A percentile compares a stretch with the other conserved stretches of the same genome.
Evolutionary conservation across 2,888 invertebrate genomes (phyloP).

Genomic region (Altica lythri): DNA sequence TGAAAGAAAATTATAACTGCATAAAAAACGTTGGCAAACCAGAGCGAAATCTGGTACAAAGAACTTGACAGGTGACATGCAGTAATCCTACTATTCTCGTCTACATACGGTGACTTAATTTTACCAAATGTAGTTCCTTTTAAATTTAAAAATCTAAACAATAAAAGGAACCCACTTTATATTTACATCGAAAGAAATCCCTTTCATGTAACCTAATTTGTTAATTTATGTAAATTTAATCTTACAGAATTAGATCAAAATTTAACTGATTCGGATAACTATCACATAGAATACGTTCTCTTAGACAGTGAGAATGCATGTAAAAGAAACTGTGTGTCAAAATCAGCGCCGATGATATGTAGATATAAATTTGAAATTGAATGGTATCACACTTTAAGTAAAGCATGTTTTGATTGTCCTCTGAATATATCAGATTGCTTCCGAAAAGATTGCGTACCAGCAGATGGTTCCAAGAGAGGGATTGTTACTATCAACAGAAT

Average conservation of each 20-base stretch:
- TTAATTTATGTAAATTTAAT: too few species aligned
- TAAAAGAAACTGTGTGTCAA: conserved; percentile 66
- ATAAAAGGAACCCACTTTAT: too few species aligned
- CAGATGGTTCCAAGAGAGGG: conserved; percentile 78
- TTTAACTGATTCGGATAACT: conserved; percentile 19
- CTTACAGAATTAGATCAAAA: conserved; percentile 28
- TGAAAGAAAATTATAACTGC: too few species aligned
- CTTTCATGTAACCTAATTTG: too few species aligned
- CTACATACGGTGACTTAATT: too few species aligned
- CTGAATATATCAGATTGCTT: conserved; percentile 74
- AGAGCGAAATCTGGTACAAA: too few species aligned
- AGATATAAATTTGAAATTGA: conserved; percentile 77
- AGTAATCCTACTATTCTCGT: too few species aligned
- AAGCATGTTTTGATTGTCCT: conserved; percentile 87
- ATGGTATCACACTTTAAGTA: conserved; percentile 84
- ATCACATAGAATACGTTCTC: conserved; percentile 47
- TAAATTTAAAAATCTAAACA: too few species aligned
- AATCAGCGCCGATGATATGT: conserved; percentile 68
- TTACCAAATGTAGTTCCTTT: too few species aligned
- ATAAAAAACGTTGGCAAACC: too few species aligned
- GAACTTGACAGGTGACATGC: too few species aligned
- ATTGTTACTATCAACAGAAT: conserved; percentile 81
- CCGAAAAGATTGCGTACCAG: conserved; percentile 79
- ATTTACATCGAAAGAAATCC: too few species aligned
- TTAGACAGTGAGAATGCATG: conserved; percentile 60